phyloP scores from a whole-genome alignment of 2,888 invertebrate species.

The Incurvaria masculella region DNA sequence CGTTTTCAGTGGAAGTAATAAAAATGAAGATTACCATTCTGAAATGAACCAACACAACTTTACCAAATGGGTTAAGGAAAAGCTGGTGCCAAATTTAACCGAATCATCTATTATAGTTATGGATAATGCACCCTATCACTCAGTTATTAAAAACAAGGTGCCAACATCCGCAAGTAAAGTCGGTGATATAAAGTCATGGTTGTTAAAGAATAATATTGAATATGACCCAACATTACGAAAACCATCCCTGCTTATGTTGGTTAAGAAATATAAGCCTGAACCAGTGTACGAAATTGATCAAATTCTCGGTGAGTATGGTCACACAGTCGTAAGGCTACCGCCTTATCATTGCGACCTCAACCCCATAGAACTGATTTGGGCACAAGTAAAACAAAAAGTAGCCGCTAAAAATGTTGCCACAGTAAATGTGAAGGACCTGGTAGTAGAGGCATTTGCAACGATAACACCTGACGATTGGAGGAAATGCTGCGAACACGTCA shows the following conservation, averaged over 20 bases:
- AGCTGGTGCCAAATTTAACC: slow-evolving; percentile 3
- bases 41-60: slow-evolving; percentile 6
- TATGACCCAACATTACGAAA: slow-evolving; percentile 1
- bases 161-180: slow-evolving; percentile 3
- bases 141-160: slow-evolving; percentile 3
- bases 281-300: slow-evolving; percentile 4
- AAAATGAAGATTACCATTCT: slow-evolving; percentile 4
- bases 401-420: background rate
- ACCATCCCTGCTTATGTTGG: slow-evolving; percentile 1
- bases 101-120: slow-evolving; percentile 2
- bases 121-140: slow-evolving; percentile 6
- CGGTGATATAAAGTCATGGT: slow-evolving; percentile 4
- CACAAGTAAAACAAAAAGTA: slow-evolving; percentile 1
- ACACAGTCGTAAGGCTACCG: slow-evolving; percentile 4
- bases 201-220: slow-evolving; percentile 2
- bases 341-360: slow-evolving; percentile 5
- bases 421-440: slow-evolving; percentile 3
- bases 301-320: slow-evolving; percentile 1
- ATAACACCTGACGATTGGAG: slow-evolving; percentile 2
- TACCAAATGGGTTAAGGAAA: slow-evolving; percentile 6
- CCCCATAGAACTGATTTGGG: slow-evolving; percentile 4
- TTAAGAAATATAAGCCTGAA: slow-evolving; percentile 3
- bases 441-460: background rate
- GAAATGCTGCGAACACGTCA: slow-evolving; percentile 2
- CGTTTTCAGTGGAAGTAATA: slow-evolving; percentile 1